Conservation (phyloP, 2,113 vertebrate genomes). For the Ageneiosus marmoratus region DNA sequence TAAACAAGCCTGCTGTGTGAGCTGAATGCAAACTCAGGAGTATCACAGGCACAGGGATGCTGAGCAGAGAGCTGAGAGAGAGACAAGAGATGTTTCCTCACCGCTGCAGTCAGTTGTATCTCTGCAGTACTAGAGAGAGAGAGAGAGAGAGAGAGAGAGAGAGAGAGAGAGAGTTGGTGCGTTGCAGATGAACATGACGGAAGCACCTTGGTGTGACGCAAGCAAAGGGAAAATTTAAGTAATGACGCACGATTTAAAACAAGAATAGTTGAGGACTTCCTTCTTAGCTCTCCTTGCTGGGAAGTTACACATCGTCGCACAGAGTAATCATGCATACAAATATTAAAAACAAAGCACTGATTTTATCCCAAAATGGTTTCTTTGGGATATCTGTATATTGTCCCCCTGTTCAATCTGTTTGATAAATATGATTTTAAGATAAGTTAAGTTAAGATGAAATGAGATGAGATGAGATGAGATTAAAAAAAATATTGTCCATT, state of each 20-base stretch:
- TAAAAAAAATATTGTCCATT: too few species aligned
- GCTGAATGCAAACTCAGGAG: conserved; percentile 27
- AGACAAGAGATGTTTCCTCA: conserved; percentile 53
- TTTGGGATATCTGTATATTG: neutral
- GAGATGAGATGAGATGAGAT: too few species aligned
- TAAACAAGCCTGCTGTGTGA: conserved; percentile 39
- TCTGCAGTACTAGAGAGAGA: conserved; percentile 71
- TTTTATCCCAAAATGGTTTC: neutral
- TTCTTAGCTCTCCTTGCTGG: neutral
- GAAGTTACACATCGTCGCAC: neutral
- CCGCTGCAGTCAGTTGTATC: conserved; percentile 68
- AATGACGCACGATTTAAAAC: conserved; percentile 1
- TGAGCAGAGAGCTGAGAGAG: conserved; percentile 62
- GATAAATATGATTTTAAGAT: too few species aligned
- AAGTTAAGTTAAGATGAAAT: too few species aligned
- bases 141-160: conserved; percentile 48
- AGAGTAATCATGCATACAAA: neutral
- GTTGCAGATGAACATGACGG: conserved; percentile 51
- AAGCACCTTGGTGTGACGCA: conserved; percentile 45
- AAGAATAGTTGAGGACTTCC: neutral
- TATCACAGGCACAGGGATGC: conserved; percentile 58
- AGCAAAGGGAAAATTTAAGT: conserved; percentile 1
- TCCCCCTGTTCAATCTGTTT: too few species aligned
- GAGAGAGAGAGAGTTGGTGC: conserved; percentile 40
- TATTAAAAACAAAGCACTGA: neutral